Conservation (phyloP, 2,797 vertebrate genomes). For the Aeoliscus strigatus region DNA sequence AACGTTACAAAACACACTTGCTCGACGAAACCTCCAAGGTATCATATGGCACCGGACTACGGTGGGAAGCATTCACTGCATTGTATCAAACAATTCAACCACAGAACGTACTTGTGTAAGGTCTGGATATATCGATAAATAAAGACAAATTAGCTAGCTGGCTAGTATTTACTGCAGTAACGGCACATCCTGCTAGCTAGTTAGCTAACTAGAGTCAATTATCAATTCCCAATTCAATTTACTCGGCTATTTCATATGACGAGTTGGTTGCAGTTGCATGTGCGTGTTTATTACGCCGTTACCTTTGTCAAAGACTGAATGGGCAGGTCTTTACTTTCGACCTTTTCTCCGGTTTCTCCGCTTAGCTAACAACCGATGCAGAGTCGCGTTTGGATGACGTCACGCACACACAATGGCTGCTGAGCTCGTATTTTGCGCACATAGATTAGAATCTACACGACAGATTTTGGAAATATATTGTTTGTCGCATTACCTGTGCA, state of each 20-base stretch:
- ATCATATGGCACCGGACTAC: too few species aligned
- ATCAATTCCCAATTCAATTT: fast-evolving
- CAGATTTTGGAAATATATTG: too few species aligned
- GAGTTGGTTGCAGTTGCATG: fast-evolving
- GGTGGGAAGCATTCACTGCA: too few species aligned
- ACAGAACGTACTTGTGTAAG: too few species aligned
- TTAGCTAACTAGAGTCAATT: not conserved
- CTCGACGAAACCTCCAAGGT: too few species aligned
- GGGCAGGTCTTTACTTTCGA: not conserved
- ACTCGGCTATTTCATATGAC: fast-evolving
- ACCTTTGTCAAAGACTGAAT: constrained; percentile 9
- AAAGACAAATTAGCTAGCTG: not conserved
- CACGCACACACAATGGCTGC: not conserved
- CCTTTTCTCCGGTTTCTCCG: constrained; percentile 2
- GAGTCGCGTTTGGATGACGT: constrained; percentile 7
- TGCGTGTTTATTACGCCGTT: not conserved
- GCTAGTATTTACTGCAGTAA: not conserved
- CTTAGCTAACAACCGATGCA: not conserved
- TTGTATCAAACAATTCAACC: too few species aligned
- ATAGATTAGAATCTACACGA: too few species aligned
- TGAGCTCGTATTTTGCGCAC: too few species aligned
- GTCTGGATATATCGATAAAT: not conserved
- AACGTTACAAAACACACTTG: too few species aligned
- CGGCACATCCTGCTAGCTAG: not conserved
- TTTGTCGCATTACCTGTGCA: too few species aligned